Base-by-base conservation (phyloP, 1,140 invertebrate genomes). In the Pygmarrhopalites habei region DNA sequence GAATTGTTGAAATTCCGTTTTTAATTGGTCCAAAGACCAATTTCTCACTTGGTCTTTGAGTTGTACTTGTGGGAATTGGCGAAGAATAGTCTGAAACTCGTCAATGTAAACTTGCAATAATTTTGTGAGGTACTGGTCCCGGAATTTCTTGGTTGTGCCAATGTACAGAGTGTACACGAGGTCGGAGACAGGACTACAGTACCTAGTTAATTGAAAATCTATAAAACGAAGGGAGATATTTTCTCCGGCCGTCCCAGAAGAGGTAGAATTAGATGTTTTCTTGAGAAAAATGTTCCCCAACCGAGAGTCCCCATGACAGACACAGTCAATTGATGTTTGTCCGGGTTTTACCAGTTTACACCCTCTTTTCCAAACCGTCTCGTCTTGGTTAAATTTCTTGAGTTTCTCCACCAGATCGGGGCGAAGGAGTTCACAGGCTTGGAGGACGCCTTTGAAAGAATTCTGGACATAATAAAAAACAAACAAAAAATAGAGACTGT, bases 131-230 rank as follows among this genome's bases (percentile, higher is more conserved):
- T 63, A 44, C 21, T 41, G 29, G 21, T 58, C 32, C 26, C 65
- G 57, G 35, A 67, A 67, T 2, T 46, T 43, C 44, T 29, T 19
- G 19, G 58, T 60, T 39, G 65, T 60, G 3, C 39, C 52, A 23
- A 64, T 25, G 26, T 63, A 44, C 12, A 67, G 23, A 21, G 49
- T 21, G 47, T 67, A 67, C 35, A 63, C 53, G n/a, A 67, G 30
- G 41, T 67, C 65, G 25, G 65, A 62, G 19, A 67, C 26, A n/a
- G 65, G 65, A n/a, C 60, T 63, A n/a, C 61, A 61, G 61, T 67
- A 67, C 39, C 65, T 23, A 43, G 62, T 60, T 39, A 67, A 51
- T 52, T 67, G 65, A 47, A 67, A 67, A 52, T 67, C 65, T 56
- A 67, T 67, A 49, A 67, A 67, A 32, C 52, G 51, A 23, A 63